These are phyloP conservation scores for Vanessa atalanta DNA, from an alignment of 1,140 invertebrate species.

Conservation along the genomic window DNA sequence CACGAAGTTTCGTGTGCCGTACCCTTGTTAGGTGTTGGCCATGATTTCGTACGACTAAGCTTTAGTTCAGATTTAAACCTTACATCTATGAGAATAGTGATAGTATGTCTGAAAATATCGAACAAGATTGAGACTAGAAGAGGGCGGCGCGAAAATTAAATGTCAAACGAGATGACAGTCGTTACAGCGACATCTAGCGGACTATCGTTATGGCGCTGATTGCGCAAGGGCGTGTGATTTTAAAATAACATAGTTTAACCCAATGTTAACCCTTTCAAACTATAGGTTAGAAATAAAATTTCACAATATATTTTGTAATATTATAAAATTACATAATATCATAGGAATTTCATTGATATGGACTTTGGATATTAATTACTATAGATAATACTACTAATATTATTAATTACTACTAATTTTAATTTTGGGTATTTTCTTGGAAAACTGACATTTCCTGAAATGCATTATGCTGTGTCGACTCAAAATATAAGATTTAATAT, in stretches of 20 bases:
- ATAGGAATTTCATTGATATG: too few species aligned
- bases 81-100: constrained; percentile 30
- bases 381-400: too few species aligned
- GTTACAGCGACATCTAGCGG: constrained; percentile 65
- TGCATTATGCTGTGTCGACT: too few species aligned
- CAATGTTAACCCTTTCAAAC: constrained; percentile 21
- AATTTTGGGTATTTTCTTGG: too few species aligned
- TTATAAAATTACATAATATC: too few species aligned
- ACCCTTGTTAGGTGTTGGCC: constrained; percentile 57
- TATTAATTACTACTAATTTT: too few species aligned
- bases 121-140: constrained; percentile 24
- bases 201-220: constrained; percentile 30
- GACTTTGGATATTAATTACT: too few species aligned
- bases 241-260: constrained; percentile 38
- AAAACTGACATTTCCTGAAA: too few species aligned
- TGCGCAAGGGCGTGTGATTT: constrained; percentile 41
- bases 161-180: constrained; percentile 65
- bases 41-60: constrained; percentile 21
- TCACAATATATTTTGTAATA: constrained; percentile 4
- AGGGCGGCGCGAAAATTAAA: constrained; percentile 56
- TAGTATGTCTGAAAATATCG: constrained; percentile 30
- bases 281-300: constrained; percentile 21
- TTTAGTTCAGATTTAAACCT: constrained; percentile 44
- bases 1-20: constrained; percentile 68
- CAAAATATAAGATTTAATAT: too few species aligned